Evolutionary conservation across 2,888 invertebrate genomes (phyloP).

Genomic region (Chouioia cunea): DNA sequence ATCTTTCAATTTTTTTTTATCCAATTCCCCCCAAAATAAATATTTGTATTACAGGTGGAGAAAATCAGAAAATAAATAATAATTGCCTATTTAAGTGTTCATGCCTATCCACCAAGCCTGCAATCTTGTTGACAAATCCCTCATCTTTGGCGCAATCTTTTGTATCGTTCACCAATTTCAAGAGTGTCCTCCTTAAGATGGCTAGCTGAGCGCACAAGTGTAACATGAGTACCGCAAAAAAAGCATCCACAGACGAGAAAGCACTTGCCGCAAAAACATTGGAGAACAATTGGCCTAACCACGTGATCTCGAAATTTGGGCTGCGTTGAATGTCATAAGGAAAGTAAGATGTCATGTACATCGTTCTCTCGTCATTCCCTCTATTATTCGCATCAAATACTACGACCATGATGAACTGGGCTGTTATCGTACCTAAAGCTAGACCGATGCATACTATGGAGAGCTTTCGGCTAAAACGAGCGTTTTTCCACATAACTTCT

Average conservation of each 20-base stretch:
- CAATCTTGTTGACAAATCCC: slow-evolving; percentile 8
- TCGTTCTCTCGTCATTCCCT: slow-evolving; percentile 31
- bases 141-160: background rate
- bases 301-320: slow-evolving; percentile 54
- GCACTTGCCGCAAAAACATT: slow-evolving; percentile 50
- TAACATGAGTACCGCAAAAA: slow-evolving; percentile 53
- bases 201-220: slow-evolving; percentile 58
- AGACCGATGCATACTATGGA: slow-evolving; percentile 31
- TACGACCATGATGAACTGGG: slow-evolving; percentile 29
- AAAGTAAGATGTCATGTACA: slow-evolving; percentile 49
- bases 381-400: slow-evolving; percentile 17
- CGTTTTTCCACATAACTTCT: slow-evolving; percentile 16
- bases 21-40: background rate
- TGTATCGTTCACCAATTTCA: background rate
- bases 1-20: background rate
- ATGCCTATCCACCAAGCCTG: slow-evolving; percentile 28
- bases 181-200: slow-evolving; percentile 9
- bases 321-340: slow-evolving; percentile 53
- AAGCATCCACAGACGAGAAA: slow-evolving; percentile 55
- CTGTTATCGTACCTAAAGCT: slow-evolving; percentile 26
- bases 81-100: slow-evolving; percentile 30
- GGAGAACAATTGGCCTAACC: slow-evolving; percentile 53
- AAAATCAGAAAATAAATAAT: background rate
- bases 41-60: background rate
- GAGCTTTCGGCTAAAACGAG: slow-evolving; percentile 26